Evolutionary conservation across 37 sponge, comb jelly and placozoan species (phyloP).

Genomic region (Spongilla lacustris): DNA sequence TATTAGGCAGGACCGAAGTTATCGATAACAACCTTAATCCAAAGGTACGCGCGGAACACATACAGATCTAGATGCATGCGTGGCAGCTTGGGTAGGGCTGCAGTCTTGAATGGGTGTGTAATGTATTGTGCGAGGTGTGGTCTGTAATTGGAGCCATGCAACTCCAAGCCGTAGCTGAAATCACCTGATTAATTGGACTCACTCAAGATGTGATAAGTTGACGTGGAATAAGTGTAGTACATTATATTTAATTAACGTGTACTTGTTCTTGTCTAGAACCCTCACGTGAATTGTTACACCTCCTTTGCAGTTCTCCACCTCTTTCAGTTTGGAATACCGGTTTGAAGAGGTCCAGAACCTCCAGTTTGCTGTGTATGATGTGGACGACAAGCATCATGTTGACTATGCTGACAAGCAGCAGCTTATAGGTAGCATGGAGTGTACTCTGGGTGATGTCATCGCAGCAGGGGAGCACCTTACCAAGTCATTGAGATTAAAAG

Average conservation of each 20-base stretch:
- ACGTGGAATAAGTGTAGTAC: no score
- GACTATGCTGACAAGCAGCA: conserved; percentile 74
- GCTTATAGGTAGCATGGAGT: conserved; percentile 72
- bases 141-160: no score
- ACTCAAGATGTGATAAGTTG: no score
- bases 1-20: conserved; percentile 81
- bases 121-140: no score
- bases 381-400: conserved; percentile 58
- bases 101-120: no score
- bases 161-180: no score
- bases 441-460: conserved; percentile 79
- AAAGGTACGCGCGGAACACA: conserved; percentile 73
- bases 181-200: no score
- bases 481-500: conserved; percentile 63
- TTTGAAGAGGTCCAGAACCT: conserved; percentile 94
- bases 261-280: no score
- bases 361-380: conserved; percentile 84
- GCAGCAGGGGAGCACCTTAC: conserved; percentile 69
- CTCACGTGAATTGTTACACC: no score
- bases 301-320: conserved; percentile 73
- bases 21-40: conserved; percentile 89
- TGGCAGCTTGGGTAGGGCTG: no score
- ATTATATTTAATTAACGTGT: no score
- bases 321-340: conserved; percentile 82
- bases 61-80: no score